These are phyloP conservation scores for Cerastoderma edule DNA, from an alignment of 2,888 invertebrate genomes.

Conservation along the genomic window DNA sequence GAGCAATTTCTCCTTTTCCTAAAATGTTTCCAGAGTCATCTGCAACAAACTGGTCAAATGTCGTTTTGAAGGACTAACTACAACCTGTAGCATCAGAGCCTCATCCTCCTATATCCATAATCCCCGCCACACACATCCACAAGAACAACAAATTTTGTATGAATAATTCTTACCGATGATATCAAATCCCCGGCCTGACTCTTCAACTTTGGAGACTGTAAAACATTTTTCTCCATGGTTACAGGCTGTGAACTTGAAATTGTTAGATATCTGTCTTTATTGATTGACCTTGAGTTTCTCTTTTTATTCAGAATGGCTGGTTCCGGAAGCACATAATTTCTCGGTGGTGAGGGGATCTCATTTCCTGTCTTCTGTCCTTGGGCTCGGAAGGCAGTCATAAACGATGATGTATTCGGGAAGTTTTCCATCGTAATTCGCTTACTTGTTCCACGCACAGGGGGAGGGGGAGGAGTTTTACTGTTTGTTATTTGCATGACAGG, in stretches of 20 bases:
- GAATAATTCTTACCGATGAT: slow-evolving; percentile 67
- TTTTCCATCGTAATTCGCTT: slow-evolving; percentile 41
- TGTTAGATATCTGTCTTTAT: slow-evolving; percentile 89
- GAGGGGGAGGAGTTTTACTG: slow-evolving; percentile 50
- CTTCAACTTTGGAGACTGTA: slow-evolving; percentile 66
- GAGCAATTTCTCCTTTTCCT: not conserved
- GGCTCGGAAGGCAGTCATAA: not conserved
- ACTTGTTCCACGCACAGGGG: slow-evolving; percentile 56
- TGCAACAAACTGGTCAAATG: no score
- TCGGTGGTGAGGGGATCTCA: slow-evolving; percentile 21
- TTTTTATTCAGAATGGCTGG: slow-evolving; percentile 54
- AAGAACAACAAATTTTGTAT: no score
- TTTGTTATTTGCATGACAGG: slow-evolving; percentile 30
- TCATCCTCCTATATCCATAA: no score
- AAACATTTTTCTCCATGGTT: slow-evolving; percentile 67
- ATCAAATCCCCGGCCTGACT: slow-evolving; percentile 77
- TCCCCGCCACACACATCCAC: no score
- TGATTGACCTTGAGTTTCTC: slow-evolving; percentile 39
- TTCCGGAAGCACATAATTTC: slow-evolving; percentile 50
- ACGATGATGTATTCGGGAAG: slow-evolving; percentile 16
- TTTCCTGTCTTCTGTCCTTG: slow-evolving; percentile 6
- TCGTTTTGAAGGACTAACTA: no score
- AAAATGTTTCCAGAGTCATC: not conserved
- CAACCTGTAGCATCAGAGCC: no score
- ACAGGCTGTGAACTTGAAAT: slow-evolving; percentile 87